Percentiles rank a stretch among this genome's conserved stretches.
phyloP scores from a whole-genome alignment of 2,888 invertebrate species.

The Eupithecia subumbrata region DNA sequence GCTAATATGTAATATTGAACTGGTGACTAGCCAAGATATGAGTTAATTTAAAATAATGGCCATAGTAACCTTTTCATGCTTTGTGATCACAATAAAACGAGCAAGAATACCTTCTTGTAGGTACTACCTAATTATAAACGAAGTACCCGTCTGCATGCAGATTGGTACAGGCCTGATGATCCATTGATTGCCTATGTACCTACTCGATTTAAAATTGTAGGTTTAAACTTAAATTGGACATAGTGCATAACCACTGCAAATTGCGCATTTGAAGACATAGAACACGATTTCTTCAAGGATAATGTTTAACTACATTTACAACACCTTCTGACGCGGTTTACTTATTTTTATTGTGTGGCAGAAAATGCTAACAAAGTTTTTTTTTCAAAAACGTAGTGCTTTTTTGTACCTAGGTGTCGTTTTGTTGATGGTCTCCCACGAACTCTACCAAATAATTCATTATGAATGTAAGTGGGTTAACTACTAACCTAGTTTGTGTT shows the following conservation, averaged over 20 bases:
- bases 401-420: not conserved
- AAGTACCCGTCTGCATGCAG: not conserved
- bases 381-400: not conserved
- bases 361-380: conserved; percentile 3
- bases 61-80: conserved; percentile 26
- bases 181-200: conserved; percentile 39
- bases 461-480: too few species aligned
- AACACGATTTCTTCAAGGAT: conserved; percentile 74
- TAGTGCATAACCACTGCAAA: conserved; percentile 62
- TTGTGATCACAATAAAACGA: conserved; percentile 11
- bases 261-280: conserved; percentile 65
- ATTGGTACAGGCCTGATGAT: conserved; percentile 13
- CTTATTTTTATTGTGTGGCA: conserved; percentile 21
- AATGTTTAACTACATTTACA: conserved; percentile 51
- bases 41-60: conserved; percentile 3
- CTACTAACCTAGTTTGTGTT: too few species aligned
- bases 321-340: conserved; percentile 26
- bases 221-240: conserved; percentile 58
- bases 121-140: not conserved
- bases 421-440: not conserved
- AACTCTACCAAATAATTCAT: conserved; percentile 1
- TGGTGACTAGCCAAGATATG: not conserved
- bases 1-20: not conserved
- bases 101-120: not conserved
- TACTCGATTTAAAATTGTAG: conserved; percentile 48